Evolutionary conservation across 2,797 vertebrate genomes (phyloP).

Genomic region (Tangara arthus): DNA sequence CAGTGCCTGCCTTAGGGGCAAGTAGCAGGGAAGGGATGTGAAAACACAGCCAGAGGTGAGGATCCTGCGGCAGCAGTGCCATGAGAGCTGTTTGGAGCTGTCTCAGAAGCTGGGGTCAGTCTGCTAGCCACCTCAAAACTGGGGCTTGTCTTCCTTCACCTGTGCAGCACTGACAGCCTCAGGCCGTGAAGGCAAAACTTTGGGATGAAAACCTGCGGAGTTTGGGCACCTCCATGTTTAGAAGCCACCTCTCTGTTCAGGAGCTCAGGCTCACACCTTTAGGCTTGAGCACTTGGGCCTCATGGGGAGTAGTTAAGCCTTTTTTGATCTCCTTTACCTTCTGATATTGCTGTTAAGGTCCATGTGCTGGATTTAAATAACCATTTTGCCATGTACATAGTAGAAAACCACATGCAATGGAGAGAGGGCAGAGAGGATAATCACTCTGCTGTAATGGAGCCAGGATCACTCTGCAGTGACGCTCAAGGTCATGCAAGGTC

Average conservation of each 20-base stretch:
- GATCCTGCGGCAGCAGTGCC: neutral
- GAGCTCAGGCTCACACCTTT: neutral
- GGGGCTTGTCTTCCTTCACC: neutral
- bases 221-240: neutral
- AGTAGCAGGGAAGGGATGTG: rapidly evolving
- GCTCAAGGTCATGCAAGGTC: neutral
- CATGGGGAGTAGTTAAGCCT: neutral
- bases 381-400: neutral
- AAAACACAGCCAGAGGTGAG: neutral
- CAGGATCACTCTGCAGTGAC: neutral
- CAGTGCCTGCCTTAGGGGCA: neutral
- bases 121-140: neutral
- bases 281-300: neutral
- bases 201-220: neutral
- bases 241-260: neutral
- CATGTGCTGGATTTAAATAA: neutral
- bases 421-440: neutral
- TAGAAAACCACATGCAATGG: neutral
- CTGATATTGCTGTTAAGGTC: neutral
- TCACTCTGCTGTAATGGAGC: neutral
- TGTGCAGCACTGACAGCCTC: neutral
- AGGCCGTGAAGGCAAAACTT: neutral
- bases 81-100: neutral
- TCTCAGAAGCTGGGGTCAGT: neutral
- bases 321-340: neutral